Evolutionary conservation across 2,113 vertebrate species (phyloP), one percentile per base, ranked within the genome.

Genomic region (Pelmatolapia mariae): DNA sequence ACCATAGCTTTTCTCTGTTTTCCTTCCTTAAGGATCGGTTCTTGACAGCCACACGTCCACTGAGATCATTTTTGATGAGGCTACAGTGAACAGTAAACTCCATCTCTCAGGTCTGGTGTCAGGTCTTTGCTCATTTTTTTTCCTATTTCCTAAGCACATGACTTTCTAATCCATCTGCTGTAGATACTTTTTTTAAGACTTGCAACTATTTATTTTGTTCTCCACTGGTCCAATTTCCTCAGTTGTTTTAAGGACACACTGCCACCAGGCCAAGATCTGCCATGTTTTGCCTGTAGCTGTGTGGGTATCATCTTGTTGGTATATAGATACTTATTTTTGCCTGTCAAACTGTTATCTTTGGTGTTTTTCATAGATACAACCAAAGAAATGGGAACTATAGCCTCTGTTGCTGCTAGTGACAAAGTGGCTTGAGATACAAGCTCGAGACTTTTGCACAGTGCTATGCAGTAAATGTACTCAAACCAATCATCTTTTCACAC

Each of bases 401-500:
- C 13, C 66, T 47, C 15, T 71, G 66, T 71, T 43, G 22, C 13
- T 71, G 13, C 66, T 24, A 24, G 12, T 43, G 13, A 10, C 66
- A 26, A 71, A 71, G 66, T 43, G 66, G 38, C 66, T 71, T 43
- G n/a, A 71, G 12, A 24, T 43, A 73, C 13, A 73, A 29, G 9
- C 22, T 76, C 2, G 1, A 63, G 59, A 36, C 59, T 11, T 36
- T 12, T 47, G 24, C 22, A 76, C 15, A 26, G 40, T 7, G 6
- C 6, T 29, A 26, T 29, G 40, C 43, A 31, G 43, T 78, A 78
- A 50, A 50, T 50, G 71, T 19, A 45, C 26, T 85, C n/a, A 81
- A 38, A 50, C 87, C 54, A 87, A 24, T 92, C 47, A 85, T 90
- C 45, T 68, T 84, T 90, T 90, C 88, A 89, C 89, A 90, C 90